Evolutionary conservation across 1,140 invertebrate genomes (phyloP).

Genomic region (Pollicipes pollicipes): DNA sequence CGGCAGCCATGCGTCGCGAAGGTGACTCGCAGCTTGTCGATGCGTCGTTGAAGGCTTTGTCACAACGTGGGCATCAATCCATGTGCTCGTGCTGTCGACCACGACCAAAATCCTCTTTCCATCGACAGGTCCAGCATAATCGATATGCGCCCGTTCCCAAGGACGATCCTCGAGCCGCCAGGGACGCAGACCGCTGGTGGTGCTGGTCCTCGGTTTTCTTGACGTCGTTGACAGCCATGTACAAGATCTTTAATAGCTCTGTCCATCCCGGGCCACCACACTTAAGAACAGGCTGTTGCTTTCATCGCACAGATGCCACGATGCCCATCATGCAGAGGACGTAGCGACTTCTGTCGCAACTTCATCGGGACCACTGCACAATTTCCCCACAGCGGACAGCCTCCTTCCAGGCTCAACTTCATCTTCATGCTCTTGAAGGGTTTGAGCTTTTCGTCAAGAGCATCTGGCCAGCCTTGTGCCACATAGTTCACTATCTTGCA

Average conservation of each 20-base stretch:
- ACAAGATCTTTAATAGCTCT: not conserved
- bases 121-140: not conserved
- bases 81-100: not conserved
- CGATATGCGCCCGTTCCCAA: not conserved
- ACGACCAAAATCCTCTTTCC: not conserved
- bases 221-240: not conserved
- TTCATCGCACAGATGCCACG: not conserved
- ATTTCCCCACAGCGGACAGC: not conserved
- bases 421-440: not conserved
- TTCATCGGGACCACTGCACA: not conserved
- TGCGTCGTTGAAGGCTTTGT: not conserved
- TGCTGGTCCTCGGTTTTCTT: not conserved
- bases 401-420: not conserved
- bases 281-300: not conserved
- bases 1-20: not conserved
- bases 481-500: not conserved
- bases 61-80: not conserved
- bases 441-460: not conserved
- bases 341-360: not conserved
- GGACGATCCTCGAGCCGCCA: not conserved
- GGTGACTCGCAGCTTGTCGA: not conserved
- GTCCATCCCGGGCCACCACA: not conserved
- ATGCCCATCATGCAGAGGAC: not conserved
- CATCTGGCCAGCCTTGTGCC: not conserved
- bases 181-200: not conserved